Evolutionary conservation across 1,140 invertebrate species (phyloP).

Genomic region (Sitodiplosis mosellana): DNA sequence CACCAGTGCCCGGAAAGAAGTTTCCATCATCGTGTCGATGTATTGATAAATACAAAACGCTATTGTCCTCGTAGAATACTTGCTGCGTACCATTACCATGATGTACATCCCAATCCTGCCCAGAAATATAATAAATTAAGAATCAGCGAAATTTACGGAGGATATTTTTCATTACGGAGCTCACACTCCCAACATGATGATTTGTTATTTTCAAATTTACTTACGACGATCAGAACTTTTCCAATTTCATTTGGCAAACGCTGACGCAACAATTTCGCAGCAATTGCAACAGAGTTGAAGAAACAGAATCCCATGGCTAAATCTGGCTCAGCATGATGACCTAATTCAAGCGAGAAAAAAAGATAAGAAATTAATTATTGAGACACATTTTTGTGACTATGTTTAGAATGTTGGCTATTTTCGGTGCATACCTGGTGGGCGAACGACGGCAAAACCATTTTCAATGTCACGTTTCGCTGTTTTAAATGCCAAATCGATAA

Average conservation of each 20-base stretch:
- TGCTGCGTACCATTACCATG: slow-evolving; percentile 99
- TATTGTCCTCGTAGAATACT: slow-evolving; percentile 91
- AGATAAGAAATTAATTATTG: not conserved
- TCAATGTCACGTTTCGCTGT: slow-evolving; percentile 59
- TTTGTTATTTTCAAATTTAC: too few relatives aligned
- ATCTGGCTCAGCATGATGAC: slow-evolving; percentile 93
- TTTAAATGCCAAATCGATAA: slow-evolving; percentile 79
- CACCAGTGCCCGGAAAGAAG: slow-evolving; percentile 97
- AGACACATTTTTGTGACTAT: too few relatives aligned
- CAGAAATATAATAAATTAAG: too few relatives aligned
- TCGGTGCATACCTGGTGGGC: slow-evolving; percentile 62
- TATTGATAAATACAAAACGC: slow-evolving; percentile 89
- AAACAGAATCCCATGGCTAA: slow-evolving; percentile 99
- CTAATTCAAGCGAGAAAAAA: slow-evolving; percentile 27
- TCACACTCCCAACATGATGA: too few relatives aligned
- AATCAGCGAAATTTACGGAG: not conserved
- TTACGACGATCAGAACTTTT: slow-evolving; percentile 85
- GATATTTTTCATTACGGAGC: slow-evolving; percentile 8
- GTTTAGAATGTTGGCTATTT: too few relatives aligned
- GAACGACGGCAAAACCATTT: slow-evolving; percentile 94
- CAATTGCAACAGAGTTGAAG: slow-evolving; percentile 98
- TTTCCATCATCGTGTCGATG: slow-evolving; percentile 99
- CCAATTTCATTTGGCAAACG: slow-evolving; percentile 51
- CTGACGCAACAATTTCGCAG: slow-evolving; percentile 74
- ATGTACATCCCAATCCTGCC: slow-evolving; percentile 86